Percentiles rank a stretch among this genome's conserved stretches.
phyloP scores from a whole-genome alignment of 1,140 invertebrate species.

The Semibalanus balanoides region DNA sequence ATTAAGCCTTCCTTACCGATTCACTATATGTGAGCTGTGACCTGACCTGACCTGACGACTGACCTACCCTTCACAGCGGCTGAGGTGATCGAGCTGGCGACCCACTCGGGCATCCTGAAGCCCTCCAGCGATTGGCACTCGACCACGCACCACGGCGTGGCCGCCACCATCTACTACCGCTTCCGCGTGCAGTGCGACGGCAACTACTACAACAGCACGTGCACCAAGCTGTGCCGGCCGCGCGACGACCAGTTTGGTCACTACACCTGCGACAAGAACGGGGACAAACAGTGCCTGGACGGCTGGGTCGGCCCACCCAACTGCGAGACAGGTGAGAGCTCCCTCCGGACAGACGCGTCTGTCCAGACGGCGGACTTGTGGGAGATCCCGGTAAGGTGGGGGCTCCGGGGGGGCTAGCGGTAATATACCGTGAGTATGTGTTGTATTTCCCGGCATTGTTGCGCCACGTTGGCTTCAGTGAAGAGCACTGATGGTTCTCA shows the following conservation, averaged over 20 bases:
- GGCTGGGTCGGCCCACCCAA: constrained; percentile 36
- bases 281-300: constrained; percentile 30
- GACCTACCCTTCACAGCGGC: neutral
- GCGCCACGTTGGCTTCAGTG: no score
- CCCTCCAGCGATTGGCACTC: constrained; percentile 82
- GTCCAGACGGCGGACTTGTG: no score
- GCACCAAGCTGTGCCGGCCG: constrained; percentile 29
- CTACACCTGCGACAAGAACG: constrained; percentile 31
- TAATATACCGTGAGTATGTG: no score
- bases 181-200: constrained; percentile 32
- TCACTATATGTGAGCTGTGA: no score
- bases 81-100: constrained; percentile 64
- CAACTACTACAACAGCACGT: constrained; percentile 34
- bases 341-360: no score
- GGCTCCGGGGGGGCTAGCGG: no score
- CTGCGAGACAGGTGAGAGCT: constrained; percentile 32
- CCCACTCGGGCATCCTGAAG: constrained; percentile 75
- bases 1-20: no score
- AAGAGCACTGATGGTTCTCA: no score
- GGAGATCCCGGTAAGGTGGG: no score
- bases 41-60: neutral
- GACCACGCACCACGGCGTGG: constrained; percentile 40
- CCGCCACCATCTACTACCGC: constrained; percentile 32
- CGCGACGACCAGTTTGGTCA: constrained; percentile 31
- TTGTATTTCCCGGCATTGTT: no score